Conservation (phyloP, 1,140 invertebrate genomes). For the Cyphomyrmex costatus region DNA sequence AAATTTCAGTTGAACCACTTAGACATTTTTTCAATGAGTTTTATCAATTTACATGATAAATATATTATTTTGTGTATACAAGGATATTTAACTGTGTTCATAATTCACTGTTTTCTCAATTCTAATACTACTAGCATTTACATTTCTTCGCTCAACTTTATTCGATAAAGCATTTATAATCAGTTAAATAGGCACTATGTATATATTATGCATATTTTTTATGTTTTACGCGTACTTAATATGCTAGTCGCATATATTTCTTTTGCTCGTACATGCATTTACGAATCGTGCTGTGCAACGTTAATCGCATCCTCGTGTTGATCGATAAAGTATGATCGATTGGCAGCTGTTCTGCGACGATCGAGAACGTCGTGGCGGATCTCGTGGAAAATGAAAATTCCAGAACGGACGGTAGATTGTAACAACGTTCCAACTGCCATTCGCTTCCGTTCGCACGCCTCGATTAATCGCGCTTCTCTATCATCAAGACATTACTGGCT, state of each 20-base stretch:
- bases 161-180: background rate
- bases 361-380: background rate
- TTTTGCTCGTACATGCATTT: background rate
- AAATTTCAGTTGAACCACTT: too few species aligned
- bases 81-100: background rate
- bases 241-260: background rate
- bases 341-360: background rate
- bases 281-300: constrained; percentile 30
- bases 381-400: constrained; percentile 51
- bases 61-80: background rate
- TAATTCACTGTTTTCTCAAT: background rate
- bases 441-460: constrained; percentile 60
- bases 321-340: constrained; percentile 48
- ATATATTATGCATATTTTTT: background rate
- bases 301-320: constrained; percentile 34
- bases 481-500: constrained; percentile 61
- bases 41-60: background rate
- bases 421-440: constrained; percentile 47
- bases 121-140: background rate
- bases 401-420: constrained; percentile 33
- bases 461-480: constrained; percentile 63
- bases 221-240: background rate
- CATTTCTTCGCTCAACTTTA: background rate
- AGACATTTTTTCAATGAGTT: background rate
- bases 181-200: background rate